A percentile compares a stretch with the other conserved stretches of the same genome.
phyloP scores from a whole-genome alignment of 2,888 invertebrate genomes.

The Polylopha cassiicola region DNA sequence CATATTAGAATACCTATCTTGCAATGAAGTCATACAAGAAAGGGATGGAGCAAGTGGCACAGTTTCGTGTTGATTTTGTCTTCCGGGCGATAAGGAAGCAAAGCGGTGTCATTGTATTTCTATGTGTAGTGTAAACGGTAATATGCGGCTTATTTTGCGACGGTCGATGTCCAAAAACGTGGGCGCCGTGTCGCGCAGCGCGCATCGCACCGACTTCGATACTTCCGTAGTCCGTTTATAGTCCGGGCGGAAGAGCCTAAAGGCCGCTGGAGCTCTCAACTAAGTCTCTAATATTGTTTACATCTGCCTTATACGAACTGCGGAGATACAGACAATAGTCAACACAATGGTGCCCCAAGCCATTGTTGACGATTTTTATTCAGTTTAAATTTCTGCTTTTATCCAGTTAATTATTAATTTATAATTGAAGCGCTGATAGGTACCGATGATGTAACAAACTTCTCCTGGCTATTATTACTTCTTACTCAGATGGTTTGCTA shows the following conservation, averaged over 20 bases:
- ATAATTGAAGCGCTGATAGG: no score
- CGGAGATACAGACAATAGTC: no score
- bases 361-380: no score
- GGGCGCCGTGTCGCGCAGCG: slow-evolving; percentile 28
- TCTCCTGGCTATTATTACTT: slow-evolving; percentile 40
- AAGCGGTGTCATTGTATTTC: slow-evolving; percentile 36
- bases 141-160: slow-evolving; percentile 27
- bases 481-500: slow-evolving; percentile 47
- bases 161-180: slow-evolving; percentile 33
- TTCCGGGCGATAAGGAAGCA: slow-evolving; percentile 63
- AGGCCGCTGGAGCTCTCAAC: slow-evolving; percentile 52
- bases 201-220: slow-evolving; percentile 36
- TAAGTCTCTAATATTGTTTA: slow-evolving; percentile 36
- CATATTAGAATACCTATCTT: no score
- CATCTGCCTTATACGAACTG: slow-evolving; percentile 39
- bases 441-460: slow-evolving; percentile 9
- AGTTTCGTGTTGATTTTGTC: slow-evolving; percentile 27
- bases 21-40: no score
- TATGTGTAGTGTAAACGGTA: slow-evolving; percentile 29
- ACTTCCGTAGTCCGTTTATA: slow-evolving; percentile 69
- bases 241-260: slow-evolving; percentile 61
- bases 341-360: no score
- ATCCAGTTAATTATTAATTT: no score
- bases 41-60: slow-evolving; percentile 4
- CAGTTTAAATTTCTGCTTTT: no score